Percentiles rank a stretch among this genome's conserved stretches.
Evolutionary conservation across 1,140 invertebrate genomes (phyloP).

Genomic region (Calosoma granatense): DNA sequence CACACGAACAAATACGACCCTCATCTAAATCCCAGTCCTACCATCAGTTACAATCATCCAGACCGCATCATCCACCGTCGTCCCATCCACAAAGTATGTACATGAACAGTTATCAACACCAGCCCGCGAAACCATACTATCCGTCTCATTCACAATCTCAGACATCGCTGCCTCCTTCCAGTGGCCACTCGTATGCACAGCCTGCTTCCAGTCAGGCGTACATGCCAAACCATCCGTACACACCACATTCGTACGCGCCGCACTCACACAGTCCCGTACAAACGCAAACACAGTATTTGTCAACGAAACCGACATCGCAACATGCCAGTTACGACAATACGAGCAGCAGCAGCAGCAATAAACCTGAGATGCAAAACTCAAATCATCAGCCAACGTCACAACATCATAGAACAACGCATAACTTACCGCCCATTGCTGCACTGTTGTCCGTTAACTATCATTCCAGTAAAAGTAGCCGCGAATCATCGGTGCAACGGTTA

Average conservation of each 20-base stretch:
- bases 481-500: conserved; percentile 23
- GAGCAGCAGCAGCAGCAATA: conserved; percentile 17
- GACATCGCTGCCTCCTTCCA: conserved; percentile 16
- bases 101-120: conserved; percentile 31
- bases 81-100: conserved; percentile 19
- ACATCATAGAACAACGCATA: conserved; percentile 35
- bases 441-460: conserved; percentile 37
- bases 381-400: conserved; percentile 18
- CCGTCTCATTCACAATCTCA: conserved; percentile 23
- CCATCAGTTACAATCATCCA: conserved; percentile 18
- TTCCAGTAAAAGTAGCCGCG: conserved; percentile 31
- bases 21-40: conserved; percentile 15
- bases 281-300: conserved; percentile 22
- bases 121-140: conserved; percentile 27
- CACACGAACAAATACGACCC: conserved; percentile 16
- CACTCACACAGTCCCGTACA: conserved; percentile 22
- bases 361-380: conserved; percentile 17
- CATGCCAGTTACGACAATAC: not conserved
- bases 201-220: conserved; percentile 28
- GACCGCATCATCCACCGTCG: conserved; percentile 29
- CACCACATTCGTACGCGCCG: conserved; percentile 12
- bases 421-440: conserved; percentile 39
- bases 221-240: conserved; percentile 26
- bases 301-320: conserved; percentile 15
- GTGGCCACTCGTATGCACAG: conserved; percentile 26